Conservation (phyloP, 1,140 invertebrate genomes). For the Hestina assimilis region DNA sequence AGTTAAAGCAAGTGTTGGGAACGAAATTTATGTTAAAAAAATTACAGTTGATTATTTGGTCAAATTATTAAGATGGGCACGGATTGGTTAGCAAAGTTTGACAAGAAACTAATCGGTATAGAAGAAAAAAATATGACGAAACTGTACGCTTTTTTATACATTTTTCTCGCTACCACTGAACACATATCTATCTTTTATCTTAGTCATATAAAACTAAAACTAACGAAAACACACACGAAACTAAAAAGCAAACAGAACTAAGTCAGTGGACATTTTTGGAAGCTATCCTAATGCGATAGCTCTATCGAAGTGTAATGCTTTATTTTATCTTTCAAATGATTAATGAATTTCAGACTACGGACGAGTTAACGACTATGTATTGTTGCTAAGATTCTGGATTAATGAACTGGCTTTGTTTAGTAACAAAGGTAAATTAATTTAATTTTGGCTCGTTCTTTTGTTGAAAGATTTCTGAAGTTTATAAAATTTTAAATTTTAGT, state of each 20-base stretch:
- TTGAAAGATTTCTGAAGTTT: not conserved
- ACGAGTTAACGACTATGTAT: constrained; percentile 35
- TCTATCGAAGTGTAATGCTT: constrained; percentile 1
- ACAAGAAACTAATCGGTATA: no score
- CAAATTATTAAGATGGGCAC: no score
- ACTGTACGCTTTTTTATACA: no score
- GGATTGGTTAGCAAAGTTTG: no score
- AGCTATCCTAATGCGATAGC: constrained; percentile 3
- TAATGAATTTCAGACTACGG: constrained; percentile 4
- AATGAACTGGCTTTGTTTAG: constrained; percentile 23
- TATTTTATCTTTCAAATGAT: constrained; percentile 12
- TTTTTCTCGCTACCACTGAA: no score
- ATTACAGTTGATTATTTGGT: no score
- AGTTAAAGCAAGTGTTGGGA: no score
- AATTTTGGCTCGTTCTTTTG: not conserved
- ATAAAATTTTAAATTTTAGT: no score
- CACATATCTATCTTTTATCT: no score
- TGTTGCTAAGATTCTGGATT: constrained; percentile 36
- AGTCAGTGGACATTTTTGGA: constrained; percentile 6
- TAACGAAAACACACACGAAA: not conserved
- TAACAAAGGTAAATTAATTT: constrained; percentile 7
- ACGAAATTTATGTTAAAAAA: no score
- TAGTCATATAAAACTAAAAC: not conserved
- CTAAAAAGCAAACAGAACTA: not conserved
- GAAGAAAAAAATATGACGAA: no score